Evolutionary conservation across 2,113 vertebrate species (phyloP), one percentile per base, ranked within the genome.

Genomic region (Pyrgilauda ruficollis): DNA sequence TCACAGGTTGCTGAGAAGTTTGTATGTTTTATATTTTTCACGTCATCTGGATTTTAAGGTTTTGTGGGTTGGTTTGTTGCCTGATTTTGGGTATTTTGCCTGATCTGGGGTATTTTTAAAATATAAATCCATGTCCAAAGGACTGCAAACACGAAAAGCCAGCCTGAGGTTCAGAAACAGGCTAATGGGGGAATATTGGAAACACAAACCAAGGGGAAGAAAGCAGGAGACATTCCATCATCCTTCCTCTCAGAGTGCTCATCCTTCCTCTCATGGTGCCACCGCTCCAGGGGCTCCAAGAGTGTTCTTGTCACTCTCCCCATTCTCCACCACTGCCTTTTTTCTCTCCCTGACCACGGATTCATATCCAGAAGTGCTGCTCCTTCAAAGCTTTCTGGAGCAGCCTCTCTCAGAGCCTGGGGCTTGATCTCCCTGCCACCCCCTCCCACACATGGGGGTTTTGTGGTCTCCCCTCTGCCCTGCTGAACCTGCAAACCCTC

Each of bases 151-250:
- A 39, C 13, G 26, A 79, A 79, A 76, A 93, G 21, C 27, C 49
- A 79, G n/a, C 13, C 20, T 53, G 49, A 74, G 49, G 13, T 52
- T 77, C 52, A 84, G 66, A 61, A 56, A 68, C 10, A 20, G 1
- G 1, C 10, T 26, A 27, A 37, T 1, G 1, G n/a, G 17, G 39
- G 52, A 63, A n/a, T 52, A 56, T 0, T 52, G 31, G 66, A 49
- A 75, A 46, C 9, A 5, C 9, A 50, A 84, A 41, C 7, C 52
- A 28, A 67, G 9, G 50, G 43, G 74, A 89, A 58, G 31, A 47
- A 33, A 44, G 41, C 0, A 49, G 83, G 52, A 74, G 37, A 2
- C 3, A 30, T 41, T 63, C 78, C 78, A 91, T 5, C 41, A 2
- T 13, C 75, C 56, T 19, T 31, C 28, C 52, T 41, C 47, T 67